Percentiles rank a stretch among this genome's conserved stretches.
Evolutionary conservation across 2,113 vertebrate species (phyloP).

Genomic region (Excalfactoria chinensis): DNA sequence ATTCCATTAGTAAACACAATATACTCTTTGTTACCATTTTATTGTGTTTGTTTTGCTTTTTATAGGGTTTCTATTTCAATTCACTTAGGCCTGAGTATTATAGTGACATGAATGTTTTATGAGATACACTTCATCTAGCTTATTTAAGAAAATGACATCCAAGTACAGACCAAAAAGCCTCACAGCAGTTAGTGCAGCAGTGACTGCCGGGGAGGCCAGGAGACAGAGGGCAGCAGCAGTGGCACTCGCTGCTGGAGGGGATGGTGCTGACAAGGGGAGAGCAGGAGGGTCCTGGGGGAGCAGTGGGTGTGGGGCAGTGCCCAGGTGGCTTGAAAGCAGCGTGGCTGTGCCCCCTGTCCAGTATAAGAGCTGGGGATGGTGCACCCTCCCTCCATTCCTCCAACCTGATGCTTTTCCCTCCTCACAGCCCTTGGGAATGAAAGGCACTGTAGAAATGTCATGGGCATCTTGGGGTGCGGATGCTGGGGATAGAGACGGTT

Average conservation of each 20-base stretch:
- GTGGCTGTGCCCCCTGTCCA: not conserved
- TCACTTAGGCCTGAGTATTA: slow-evolving; percentile 29
- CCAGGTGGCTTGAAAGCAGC: not conserved
- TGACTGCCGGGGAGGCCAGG: not conserved
- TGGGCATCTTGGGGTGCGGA: not conserved
- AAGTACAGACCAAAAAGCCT: not conserved
- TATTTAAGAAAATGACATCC: not conserved
- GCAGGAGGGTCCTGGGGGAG: fast-evolving
- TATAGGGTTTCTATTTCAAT: slow-evolving; percentile 2
- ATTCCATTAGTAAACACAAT: not conserved
- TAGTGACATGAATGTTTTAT: not conserved
- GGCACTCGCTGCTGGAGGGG: not conserved
- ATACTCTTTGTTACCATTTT: not conserved
- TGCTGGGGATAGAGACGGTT: not conserved
- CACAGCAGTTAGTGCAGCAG: fast-evolving
- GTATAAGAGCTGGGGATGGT: not conserved
- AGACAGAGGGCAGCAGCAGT: not conserved
- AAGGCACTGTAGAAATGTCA: slow-evolving; percentile 30
- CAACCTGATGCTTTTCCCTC: fast-evolving
- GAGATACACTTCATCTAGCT: not conserved
- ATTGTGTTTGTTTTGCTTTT: slow-evolving; percentile 24
- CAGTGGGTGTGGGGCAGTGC: fast-evolving
- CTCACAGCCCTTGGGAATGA: not conserved
- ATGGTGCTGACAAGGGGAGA: fast-evolving
- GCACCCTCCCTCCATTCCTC: not conserved